These are phyloP conservation scores for Plebejus melissa DNA, from an alignment of 2,888 invertebrate genomes.

Conservation along the genomic window DNA sequence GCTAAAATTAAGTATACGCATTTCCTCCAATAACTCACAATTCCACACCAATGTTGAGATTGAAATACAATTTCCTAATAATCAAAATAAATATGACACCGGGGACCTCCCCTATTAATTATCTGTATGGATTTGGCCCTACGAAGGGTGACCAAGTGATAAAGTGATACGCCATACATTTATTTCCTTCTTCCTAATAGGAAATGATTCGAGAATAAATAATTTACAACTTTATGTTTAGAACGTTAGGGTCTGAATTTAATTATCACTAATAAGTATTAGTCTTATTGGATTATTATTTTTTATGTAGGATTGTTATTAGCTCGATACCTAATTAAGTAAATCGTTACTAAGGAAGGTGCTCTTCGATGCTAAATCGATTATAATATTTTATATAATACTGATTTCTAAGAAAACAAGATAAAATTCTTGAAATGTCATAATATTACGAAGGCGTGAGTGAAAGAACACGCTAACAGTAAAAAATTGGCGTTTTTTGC, in stretches of 20 bases:
- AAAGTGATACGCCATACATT: slow-evolving; percentile 57
- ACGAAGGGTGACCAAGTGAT: slow-evolving; percentile 41
- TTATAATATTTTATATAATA: too few species aligned
- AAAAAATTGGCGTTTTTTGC: too few species aligned
- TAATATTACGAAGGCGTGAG: too few species aligned
- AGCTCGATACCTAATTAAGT: not conserved
- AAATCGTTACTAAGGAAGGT: not conserved
- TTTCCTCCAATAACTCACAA: not conserved
- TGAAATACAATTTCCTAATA: slow-evolving; percentile 26
- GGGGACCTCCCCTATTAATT: slow-evolving; percentile 57
- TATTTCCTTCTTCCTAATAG: slow-evolving; percentile 26
- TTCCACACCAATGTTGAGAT: not conserved
- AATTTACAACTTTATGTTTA: slow-evolving; percentile 37
- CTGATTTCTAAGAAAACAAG: too few species aligned
- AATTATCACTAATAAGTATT: not conserved
- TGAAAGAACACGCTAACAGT: too few species aligned
- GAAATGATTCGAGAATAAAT: slow-evolving; percentile 38
- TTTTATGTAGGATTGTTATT: slow-evolving; percentile 2
- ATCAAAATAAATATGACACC: slow-evolving; percentile 29
- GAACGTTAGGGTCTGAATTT: not conserved
- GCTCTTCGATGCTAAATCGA: not conserved
- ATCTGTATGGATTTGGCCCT: slow-evolving; percentile 56
- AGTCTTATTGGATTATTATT: not conserved
- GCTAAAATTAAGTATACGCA: too few species aligned
- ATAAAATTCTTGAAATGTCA: too few species aligned